Evolutionary conservation across 2,113 vertebrate species (phyloP).

Genomic region (Microcebus jonahi): DNA sequence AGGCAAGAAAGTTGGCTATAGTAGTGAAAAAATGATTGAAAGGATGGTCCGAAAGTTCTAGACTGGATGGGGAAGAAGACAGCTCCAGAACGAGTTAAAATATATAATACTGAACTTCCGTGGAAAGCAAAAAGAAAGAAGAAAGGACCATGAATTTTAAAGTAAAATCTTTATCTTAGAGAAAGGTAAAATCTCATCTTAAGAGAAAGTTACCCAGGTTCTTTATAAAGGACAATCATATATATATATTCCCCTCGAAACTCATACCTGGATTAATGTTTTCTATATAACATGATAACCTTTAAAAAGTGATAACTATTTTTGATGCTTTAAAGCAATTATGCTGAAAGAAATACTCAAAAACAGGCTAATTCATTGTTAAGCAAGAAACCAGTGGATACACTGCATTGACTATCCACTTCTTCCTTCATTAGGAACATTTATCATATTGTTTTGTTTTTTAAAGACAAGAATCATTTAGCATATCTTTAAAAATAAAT

Average conservation of each 20-base stretch:
- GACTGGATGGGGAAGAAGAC: background rate
- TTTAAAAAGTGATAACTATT: background rate
- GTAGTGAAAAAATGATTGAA: background rate
- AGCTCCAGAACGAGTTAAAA: background rate
- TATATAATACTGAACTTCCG: background rate
- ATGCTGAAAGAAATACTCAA: constrained; percentile 31
- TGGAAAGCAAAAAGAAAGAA: constrained; percentile 16
- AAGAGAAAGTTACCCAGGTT: background rate
- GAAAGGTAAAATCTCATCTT: background rate
- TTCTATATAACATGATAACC: background rate
- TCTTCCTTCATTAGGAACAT: constrained; percentile 39
- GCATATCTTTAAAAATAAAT: constrained; percentile 49
- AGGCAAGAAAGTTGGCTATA: background rate
- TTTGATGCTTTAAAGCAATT: constrained; percentile 41
- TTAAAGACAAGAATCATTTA: constrained; percentile 53
- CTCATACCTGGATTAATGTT: background rate
- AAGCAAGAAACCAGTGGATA: constrained; percentile 1
- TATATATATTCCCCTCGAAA: background rate
- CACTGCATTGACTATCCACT: background rate
- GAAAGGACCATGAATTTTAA: constrained; percentile 16
- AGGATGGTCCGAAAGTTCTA: background rate
- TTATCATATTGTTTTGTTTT: constrained; percentile 28
- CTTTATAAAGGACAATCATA: constrained; percentile 29
- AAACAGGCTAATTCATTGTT: constrained; percentile 19
- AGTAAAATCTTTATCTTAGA: constrained; percentile 8